Percentiles rank a stretch among this genome's conserved stretches.
phyloP scores from a whole-genome alignment of 2,113 vertebrate species.

The Bambusicola thoracicus region DNA sequence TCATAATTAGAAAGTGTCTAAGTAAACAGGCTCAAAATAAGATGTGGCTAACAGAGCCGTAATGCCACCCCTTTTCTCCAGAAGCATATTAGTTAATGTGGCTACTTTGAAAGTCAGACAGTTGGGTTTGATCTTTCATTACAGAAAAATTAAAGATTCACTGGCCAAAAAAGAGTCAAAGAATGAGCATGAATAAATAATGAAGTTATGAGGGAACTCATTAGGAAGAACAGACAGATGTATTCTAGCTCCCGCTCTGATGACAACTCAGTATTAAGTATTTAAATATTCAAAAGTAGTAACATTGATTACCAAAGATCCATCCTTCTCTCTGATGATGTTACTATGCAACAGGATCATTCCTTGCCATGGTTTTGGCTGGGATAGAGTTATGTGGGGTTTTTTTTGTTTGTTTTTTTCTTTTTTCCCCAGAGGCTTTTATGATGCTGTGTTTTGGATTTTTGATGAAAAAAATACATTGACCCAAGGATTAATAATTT shows the following conservation, averaged over 20 bases:
- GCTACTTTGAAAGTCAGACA: neutral
- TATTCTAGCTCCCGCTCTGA: neutral
- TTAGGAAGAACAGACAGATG: neutral
- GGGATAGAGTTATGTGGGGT: neutral
- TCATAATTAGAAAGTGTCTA: neutral
- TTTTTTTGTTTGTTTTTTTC: neutral
- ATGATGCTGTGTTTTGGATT: neutral
- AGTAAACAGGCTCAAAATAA: neutral
- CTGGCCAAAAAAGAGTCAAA: neutral
- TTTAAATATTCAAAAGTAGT: constrained; percentile 32
- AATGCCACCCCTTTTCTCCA: neutral
- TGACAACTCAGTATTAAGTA: neutral
- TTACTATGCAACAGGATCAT: neutral
- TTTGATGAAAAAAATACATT: neutral
- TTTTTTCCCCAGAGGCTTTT: neutral
- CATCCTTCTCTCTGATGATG: neutral
- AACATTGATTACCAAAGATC: constrained; percentile 27
- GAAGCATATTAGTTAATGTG: neutral
- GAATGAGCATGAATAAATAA: neutral
- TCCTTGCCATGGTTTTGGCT: neutral
- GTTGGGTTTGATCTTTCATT: neutral
- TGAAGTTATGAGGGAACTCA: neutral
- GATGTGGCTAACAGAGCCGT: neutral
- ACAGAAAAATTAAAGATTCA: neutral
- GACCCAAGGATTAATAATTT: neutral